These are phyloP conservation scores for Littorina saxatilis DNA, from an alignment of 1,140 invertebrate genomes.

Conservation along the genomic window DNA sequence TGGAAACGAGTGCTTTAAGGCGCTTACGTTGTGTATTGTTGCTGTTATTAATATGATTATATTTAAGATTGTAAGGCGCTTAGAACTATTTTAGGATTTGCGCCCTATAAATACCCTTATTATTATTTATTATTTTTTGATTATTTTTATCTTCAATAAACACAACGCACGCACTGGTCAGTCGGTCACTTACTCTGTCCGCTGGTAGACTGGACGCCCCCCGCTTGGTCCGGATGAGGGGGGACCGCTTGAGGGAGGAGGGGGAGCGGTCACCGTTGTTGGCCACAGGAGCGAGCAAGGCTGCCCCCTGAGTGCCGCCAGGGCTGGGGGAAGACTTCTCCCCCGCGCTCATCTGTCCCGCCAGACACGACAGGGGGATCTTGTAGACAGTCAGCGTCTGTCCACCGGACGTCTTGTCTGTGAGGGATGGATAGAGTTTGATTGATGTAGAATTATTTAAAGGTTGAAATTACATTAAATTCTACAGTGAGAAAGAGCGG, in stretches of 20 bases:
- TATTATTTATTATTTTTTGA: too few species aligned
- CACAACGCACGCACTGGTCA: too few species aligned
- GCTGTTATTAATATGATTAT: too few species aligned
- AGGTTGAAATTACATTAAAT: too few species aligned
- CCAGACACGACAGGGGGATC: constrained; percentile 68
- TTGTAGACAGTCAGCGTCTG: constrained; percentile 63
- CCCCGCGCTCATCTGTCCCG: constrained; percentile 57
- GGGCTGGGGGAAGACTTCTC: constrained; percentile 24
- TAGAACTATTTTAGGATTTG: too few species aligned
- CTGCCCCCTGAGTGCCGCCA: constrained; percentile 45
- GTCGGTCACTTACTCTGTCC: constrained; percentile 1
- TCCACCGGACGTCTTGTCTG: constrained; percentile 30
- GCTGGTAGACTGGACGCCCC: constrained; percentile 32
- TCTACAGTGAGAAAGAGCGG: too few species aligned
- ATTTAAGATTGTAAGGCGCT: too few species aligned
- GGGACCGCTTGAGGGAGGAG: constrained; percentile 53
- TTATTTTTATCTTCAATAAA: too few species aligned
- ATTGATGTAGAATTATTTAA: too few species aligned
- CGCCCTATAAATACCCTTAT: too few species aligned
- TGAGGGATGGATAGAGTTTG: neutral
- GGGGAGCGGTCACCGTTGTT: constrained; percentile 55
- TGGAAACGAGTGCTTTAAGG: too few species aligned
- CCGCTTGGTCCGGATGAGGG: constrained; percentile 61
- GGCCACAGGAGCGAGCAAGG: constrained; percentile 63
- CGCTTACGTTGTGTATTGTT: too few species aligned